These are phyloP conservation scores for Lacerta agilis DNA, from an alignment of 2,797 vertebrate genomes.

Conservation along the genomic window DNA sequence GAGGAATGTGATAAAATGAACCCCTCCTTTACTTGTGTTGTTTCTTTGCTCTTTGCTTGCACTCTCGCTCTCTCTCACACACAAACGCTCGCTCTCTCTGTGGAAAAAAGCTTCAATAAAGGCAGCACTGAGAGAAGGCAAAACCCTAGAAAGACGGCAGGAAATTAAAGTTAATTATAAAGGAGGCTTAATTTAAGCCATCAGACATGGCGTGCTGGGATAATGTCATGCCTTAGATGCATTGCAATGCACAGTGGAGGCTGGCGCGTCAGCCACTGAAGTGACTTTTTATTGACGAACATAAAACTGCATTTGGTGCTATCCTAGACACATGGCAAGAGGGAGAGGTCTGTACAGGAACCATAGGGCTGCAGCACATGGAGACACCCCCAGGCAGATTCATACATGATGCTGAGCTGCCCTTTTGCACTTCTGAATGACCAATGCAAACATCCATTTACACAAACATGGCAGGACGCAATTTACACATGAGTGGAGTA, in stretches of 20 bases:
- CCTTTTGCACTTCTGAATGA: neutral
- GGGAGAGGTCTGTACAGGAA: neutral
- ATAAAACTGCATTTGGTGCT: constrained; percentile 62
- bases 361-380: fast-evolving
- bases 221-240: constrained; percentile 73
- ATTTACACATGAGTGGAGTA: neutral
- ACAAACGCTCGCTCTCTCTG: too few relatives aligned
- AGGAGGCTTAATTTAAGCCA: constrained; percentile 77
- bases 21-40: constrained; percentile 13
- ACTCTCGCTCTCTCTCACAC: too few relatives aligned
- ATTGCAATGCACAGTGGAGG: constrained; percentile 63
- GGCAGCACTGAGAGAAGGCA: constrained; percentile 57
- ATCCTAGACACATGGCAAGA: constrained; percentile 37
- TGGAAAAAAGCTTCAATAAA: constrained; percentile 60
- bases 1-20: constrained; percentile 57
- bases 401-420: fast-evolving
- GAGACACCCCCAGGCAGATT: neutral
- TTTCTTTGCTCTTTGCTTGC: neutral
- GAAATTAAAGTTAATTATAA: constrained; percentile 79
- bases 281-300: constrained; percentile 63
- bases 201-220: constrained; percentile 73
- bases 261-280: constrained; percentile 45
- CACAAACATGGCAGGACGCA: neutral
- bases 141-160: constrained; percentile 69
- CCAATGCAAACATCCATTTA: neutral